phyloP scores from a whole-genome alignment of 2,797 vertebrate genomes.

The Gallinago solitaria region DNA sequence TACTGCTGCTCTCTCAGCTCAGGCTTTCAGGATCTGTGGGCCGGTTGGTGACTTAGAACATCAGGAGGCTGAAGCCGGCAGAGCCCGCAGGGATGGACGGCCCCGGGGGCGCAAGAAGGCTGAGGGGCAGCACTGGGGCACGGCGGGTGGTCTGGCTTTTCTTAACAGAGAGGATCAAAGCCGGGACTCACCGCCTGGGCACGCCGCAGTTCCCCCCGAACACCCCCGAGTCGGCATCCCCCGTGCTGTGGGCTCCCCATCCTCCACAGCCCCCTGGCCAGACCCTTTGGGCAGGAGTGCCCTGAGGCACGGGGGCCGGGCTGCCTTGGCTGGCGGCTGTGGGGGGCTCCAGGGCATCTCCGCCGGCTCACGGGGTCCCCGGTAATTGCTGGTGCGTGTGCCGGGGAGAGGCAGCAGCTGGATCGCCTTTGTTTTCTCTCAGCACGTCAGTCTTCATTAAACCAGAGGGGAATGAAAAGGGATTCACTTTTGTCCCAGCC shows the following conservation, averaged over 20 bases:
- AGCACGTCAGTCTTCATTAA: conserved; percentile 65
- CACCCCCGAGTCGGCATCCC: accelerated
- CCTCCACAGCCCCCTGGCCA: accelerated
- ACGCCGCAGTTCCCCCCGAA: accelerated
- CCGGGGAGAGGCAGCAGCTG: conserved; percentile 7
- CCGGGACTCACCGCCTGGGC: neutral
- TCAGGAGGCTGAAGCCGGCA: accelerated
- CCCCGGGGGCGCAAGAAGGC: accelerated
- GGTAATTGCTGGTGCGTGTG: neutral
- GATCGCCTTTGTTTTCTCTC: conserved; percentile 54
- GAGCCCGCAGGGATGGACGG: accelerated
- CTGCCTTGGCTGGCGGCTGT: neutral
- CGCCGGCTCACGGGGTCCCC: accelerated
- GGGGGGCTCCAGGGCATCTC: neutral
- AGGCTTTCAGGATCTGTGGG: neutral
- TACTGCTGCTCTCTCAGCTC: neutral
- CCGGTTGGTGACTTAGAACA: neutral
- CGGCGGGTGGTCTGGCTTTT: accelerated
- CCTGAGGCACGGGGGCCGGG: accelerated
- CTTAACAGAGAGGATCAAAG: neutral
- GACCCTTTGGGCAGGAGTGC: neutral
- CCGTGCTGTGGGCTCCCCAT: accelerated
- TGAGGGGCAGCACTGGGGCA: accelerated
- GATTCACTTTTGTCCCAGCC: conserved; percentile 67
- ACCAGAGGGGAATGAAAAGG: conserved; percentile 39